Conservation (phyloP, 2,113 vertebrate genomes). For the Pangasianodon hypophthalmus region DNA sequence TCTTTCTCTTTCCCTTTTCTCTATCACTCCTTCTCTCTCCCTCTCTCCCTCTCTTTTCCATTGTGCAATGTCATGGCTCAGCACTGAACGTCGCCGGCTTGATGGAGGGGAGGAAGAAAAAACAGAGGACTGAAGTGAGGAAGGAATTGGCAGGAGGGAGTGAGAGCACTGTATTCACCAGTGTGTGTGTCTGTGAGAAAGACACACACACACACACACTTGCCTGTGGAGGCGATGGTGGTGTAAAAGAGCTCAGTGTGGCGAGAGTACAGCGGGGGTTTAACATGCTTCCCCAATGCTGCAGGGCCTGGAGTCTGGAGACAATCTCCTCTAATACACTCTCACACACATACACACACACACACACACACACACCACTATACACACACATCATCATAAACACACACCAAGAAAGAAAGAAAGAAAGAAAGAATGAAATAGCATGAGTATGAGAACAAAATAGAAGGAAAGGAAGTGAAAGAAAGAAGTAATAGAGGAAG, state of each 20-base stretch:
- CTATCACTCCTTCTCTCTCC: background rate
- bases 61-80: slow-evolving; percentile 75
- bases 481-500: background rate
- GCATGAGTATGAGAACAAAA: background rate
- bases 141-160: slow-evolving; percentile 62
- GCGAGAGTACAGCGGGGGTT: slow-evolving; percentile 65
- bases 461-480: background rate
- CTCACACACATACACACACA: slow-evolving; percentile 22
- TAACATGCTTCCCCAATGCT: slow-evolving; percentile 48
- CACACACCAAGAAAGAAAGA: slow-evolving; percentile 29
- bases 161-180: slow-evolving; percentile 48
- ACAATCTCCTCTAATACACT: slow-evolving; percentile 42
- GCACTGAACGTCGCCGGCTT: slow-evolving; percentile 74
- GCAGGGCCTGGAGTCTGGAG: slow-evolving; percentile 29
- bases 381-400: background rate
- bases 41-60: slow-evolving; percentile 54
- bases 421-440: background rate
- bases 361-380: slow-evolving; percentile 49
- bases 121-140: slow-evolving; percentile 59
- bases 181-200: slow-evolving; percentile 29
- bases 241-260: slow-evolving; percentile 64
- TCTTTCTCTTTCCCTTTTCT: slow-evolving; percentile 44
- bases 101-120: slow-evolving; percentile 71
- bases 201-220: slow-evolving; percentile 54
- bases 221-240: slow-evolving; percentile 57